phyloP scores from a whole-genome alignment of 2,888 invertebrate species.

The Nemapogon koenigi region DNA sequence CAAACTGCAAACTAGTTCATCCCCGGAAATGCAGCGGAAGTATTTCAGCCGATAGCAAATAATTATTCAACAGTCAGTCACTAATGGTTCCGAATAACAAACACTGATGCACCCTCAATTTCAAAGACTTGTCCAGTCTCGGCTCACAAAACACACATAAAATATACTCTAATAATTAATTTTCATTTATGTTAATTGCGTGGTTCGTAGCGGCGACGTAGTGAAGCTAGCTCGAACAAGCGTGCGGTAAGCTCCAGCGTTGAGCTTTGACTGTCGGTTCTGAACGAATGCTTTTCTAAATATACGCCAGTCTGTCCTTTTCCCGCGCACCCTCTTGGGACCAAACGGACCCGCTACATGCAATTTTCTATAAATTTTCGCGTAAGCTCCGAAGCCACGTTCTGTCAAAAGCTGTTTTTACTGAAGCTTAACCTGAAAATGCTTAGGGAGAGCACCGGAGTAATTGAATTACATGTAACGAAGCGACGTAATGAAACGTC shows the following conservation, averaged over 20 bases:
- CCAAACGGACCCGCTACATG: constrained; percentile 50
- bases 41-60: constrained; percentile 18
- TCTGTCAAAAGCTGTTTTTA: constrained; percentile 60
- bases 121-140: background rate
- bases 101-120: background rate
- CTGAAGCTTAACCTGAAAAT: constrained; percentile 32
- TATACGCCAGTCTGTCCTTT: constrained; percentile 47
- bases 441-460: constrained; percentile 30
- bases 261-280: constrained; percentile 40
- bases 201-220: constrained; percentile 29
- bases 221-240: constrained; percentile 25
- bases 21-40: constrained; percentile 5
- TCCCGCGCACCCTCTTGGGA: constrained; percentile 43
- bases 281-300: constrained; percentile 48
- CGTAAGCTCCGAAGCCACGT: constrained; percentile 51
- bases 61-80: constrained; percentile 29
- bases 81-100: constrained; percentile 15
- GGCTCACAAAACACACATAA: constrained; percentile 35
- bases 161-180: constrained; percentile 31
- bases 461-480: constrained; percentile 43
- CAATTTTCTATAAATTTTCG: constrained; percentile 64
- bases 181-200: constrained; percentile 44
- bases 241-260: constrained; percentile 37
- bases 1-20: constrained; percentile 8
- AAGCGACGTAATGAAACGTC: constrained; percentile 1